Evolutionary conservation across 2,888 invertebrate species (phyloP).

Genomic region (Gisinianus flammeolus): DNA sequence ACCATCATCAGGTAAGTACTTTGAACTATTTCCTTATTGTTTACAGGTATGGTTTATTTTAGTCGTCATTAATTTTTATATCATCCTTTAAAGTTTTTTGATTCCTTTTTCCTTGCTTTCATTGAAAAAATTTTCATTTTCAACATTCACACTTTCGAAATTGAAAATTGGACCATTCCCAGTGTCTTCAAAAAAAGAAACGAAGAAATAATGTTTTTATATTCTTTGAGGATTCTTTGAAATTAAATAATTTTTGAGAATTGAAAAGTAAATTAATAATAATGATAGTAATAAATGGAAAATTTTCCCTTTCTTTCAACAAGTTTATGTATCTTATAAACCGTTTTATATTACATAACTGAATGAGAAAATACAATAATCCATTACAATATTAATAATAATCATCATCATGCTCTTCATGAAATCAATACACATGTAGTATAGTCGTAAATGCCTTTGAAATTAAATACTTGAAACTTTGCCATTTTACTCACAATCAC

Average conservation of each 20-base stretch:
- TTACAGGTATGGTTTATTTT: slow-evolving; percentile 5
- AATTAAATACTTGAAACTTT: background rate
- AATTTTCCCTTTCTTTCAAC: background rate
- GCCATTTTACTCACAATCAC: background rate
- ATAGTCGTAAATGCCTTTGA: slow-evolving; percentile 4
- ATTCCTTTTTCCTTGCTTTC: background rate
- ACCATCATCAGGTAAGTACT: slow-evolving; percentile 39
- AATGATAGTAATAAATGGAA: background rate
- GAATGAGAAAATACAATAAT: too few relatives aligned
- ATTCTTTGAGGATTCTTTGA: background rate
- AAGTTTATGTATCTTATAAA: background rate
- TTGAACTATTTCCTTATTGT: slow-evolving; percentile 18
- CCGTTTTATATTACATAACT: too few relatives aligned
- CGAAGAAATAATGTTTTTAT: background rate
- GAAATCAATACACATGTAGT: too few relatives aligned
- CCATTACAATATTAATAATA: too few relatives aligned
- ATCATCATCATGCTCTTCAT: too few relatives aligned
- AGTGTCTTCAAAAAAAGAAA: background rate
- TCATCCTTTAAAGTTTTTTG: background rate
- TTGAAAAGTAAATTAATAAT: background rate
- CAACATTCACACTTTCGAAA: background rate
- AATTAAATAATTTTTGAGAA: background rate
- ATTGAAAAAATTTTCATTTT: background rate
- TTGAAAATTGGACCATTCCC: background rate
- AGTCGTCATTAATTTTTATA: background rate